Conservation (phyloP, 2,113 vertebrate species). For the Larimichthys crocea region DNA sequence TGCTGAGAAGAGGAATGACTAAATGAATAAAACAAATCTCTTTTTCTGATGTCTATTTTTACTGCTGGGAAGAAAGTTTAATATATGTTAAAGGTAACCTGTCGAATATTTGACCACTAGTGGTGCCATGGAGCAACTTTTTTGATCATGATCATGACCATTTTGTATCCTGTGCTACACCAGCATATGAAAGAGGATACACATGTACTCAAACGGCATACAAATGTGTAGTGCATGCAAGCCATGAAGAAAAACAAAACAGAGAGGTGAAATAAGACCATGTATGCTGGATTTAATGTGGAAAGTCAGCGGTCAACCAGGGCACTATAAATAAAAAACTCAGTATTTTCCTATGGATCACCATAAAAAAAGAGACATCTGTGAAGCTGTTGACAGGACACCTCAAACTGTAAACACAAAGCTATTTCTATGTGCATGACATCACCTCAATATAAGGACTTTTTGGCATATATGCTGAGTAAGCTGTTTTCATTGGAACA, state of each 20-base stretch:
- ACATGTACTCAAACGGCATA: neutral
- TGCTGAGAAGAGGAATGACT: constrained; percentile 21
- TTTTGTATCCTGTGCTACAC: neutral
- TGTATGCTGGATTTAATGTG: neutral
- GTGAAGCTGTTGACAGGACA: neutral
- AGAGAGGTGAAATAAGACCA: neutral
- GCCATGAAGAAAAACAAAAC: neutral
- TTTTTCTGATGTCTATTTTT: constrained; percentile 7
- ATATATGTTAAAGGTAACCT: neutral
- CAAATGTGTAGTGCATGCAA: neutral
- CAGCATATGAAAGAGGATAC: neutral
- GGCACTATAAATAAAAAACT: neutral
- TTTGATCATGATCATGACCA: neutral
- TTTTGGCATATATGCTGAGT: neutral
- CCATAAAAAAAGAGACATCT: neutral
- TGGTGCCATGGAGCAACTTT: neutral
- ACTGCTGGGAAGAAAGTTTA: neutral
- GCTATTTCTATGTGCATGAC: neutral
- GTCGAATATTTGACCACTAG: neutral
- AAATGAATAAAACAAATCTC: neutral
- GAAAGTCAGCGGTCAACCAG: neutral
- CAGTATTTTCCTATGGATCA: neutral
- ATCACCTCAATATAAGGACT: neutral
- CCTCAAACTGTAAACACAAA: neutral
- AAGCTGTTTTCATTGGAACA: neutral